Base-by-base conservation (phyloP, 2,797 vertebrate species). In the Syncerus caffer region DNA sequence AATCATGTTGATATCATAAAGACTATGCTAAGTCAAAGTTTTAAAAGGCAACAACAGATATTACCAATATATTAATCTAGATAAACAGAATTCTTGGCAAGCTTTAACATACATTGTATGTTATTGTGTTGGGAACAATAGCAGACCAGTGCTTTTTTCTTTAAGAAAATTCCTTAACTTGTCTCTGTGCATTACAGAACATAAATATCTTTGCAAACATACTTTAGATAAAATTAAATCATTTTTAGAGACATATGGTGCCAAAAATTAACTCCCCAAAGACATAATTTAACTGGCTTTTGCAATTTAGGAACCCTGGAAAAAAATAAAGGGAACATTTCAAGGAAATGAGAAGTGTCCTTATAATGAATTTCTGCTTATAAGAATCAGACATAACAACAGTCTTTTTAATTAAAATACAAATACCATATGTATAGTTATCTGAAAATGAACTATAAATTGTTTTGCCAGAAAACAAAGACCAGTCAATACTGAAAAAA, bases 331-430 rank as follows among this genome's bases (percentile, higher is more conserved):
- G 88, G 90, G 92, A 96, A 88, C 93, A 92, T 96, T 90, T 97
- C 93, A 95, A 96, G 96, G 95, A 97, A 97, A 98, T 98, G 96
- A 97, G 89, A 98, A 98, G 94, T 97, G 97, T 97, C 94, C 97
- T 97, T 97, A 96, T 97, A 97, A 98, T 97, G 95, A 97, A 98
- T 97, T 97, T 96, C 89, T 95, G 88, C 93, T 93, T 98, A 58
- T 91, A 97, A 98, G 95, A 97, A 93, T 97, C 93, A 97, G 97
- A 97, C 87, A 97, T 97, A 94, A 95, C 92, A 98, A 98, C 95
- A 93, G 93, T 96, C 79, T 97, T 97, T 97, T 97, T 92, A 97
- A 98, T 98, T 98, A 97, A 98, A 98, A 96, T 95, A 97, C 96
- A 95, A 96, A 97, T 94, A 89, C 97, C 97, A 96, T 96, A 97